Percentiles rank a stretch among this genome's conserved stretches.
Conservation (phyloP, 2,888 invertebrate genomes). For the Syrphus vitripennis region DNA sequence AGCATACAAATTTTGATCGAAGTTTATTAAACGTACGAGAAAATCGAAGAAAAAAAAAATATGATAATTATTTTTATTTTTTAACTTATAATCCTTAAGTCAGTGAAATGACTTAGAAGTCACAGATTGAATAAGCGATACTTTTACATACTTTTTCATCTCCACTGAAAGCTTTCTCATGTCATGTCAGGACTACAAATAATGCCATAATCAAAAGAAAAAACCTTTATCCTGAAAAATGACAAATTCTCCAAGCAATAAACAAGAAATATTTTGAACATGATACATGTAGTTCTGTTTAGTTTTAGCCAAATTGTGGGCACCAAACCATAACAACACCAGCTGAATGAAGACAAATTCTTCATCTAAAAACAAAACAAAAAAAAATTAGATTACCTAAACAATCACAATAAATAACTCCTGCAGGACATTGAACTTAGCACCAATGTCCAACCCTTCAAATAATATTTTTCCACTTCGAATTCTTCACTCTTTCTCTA, state of each 20-base stretch:
- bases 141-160: too few species aligned
- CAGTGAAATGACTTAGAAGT: too few species aligned
- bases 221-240: background rate
- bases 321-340: background rate
- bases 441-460: background rate
- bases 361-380: background rate
- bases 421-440: background rate
- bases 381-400: background rate
- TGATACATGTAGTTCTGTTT: background rate
- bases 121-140: too few species aligned
- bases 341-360: background rate
- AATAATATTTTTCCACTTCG: slow-evolving; percentile 6
- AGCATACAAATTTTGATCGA: too few species aligned
- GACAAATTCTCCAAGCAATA: background rate
- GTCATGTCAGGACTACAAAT: background rate
- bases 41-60: too few species aligned
- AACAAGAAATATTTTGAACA: background rate
- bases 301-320: background rate
- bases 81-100: too few species aligned
- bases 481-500: background rate
- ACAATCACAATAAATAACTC: slow-evolving; percentile 16
- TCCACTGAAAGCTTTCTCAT: too few species aligned
- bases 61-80: too few species aligned
- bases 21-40: too few species aligned
- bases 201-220: background rate